Base-by-base conservation (phyloP, 2,797 vertebrate genomes). In the Karalla daura region DNA sequence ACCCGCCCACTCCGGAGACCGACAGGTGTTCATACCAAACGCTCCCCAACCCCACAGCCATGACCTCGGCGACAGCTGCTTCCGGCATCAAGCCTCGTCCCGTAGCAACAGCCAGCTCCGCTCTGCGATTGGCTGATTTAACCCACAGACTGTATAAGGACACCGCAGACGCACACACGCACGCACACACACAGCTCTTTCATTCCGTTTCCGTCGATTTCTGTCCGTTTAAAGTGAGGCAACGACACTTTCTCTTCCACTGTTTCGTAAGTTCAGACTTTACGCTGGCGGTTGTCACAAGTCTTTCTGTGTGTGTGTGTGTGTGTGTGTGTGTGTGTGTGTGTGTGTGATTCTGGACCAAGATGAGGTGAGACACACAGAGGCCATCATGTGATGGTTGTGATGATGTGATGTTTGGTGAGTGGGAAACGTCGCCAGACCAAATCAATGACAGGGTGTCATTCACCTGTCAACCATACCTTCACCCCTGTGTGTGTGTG, bases 11-110 rank as follows among this genome's bases (percentile, higher is more conserved):
- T 20, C 32, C n/a, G 33, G 30, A 23, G 54, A 63, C 3, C 36
- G n/a, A 70, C 80, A 78, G 75, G 75, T 82, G 80, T 13, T 44
- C 64, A 70, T 70, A 66, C 61, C 72, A 78, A 67, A 54, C 23
- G 3, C 33, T 47, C 8, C 70, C 37, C 6, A 8, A 56, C 51
- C 21, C 45, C 43, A 9, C 18, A 14, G 20, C 4, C 5, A n/a
- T 24, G 36, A 63, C 15, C 23, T 28, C 63, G 21, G 2, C 3
- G n/a, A 30, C 61, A 76, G 73, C 73, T 76, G 66, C 73, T 51
- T 35, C 13, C 17, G 17, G 37, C 11, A 17, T 4, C 4, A 17
- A 4, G 4, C 5, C 3, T n/a, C 4, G 43, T 14, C 25, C 39
- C 7, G 14, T 13, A 24, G 47, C 47, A 24, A 20, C 55, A 46